These are phyloP conservation scores for Helleia helle DNA, from an alignment of 2,888 invertebrate species.

Conservation along the genomic window DNA sequence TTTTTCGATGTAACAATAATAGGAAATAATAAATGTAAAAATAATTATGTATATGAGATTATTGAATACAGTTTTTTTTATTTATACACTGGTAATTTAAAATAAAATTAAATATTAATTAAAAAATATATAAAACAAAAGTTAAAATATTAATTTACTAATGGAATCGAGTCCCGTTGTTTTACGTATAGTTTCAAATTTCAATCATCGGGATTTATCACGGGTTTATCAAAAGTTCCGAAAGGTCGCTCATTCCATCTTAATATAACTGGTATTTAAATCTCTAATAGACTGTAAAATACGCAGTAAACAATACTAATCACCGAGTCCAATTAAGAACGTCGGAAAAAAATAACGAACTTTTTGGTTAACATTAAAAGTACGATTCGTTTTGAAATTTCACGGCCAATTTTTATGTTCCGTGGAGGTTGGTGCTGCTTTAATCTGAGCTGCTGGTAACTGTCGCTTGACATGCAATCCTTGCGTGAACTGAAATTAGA, in stretches of 20 bases:
- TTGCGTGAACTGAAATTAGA: slow-evolving; percentile 30
- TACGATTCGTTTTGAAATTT: slow-evolving; percentile 37
- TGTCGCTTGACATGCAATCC: slow-evolving; percentile 47
- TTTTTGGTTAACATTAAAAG: slow-evolving; percentile 27
- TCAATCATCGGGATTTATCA: no score
- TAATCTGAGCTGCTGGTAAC: slow-evolving; percentile 60
- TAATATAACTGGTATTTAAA: slow-evolving; percentile 4
- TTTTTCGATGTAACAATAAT: no score
- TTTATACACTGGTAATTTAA: no score
- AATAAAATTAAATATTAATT: no score
- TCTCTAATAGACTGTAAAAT: slow-evolving; percentile 12
- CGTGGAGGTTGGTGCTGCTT: slow-evolving; percentile 63
- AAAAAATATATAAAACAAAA: background rate
- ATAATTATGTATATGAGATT: no score
- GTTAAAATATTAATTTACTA: background rate
- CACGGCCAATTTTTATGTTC: slow-evolving; percentile 69
- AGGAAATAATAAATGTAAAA: no score
- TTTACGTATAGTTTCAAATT: no score
- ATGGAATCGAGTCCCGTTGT: background rate
- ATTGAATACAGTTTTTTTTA: no score
- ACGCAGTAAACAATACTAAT: slow-evolving; percentile 22
- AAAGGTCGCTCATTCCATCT: background rate
- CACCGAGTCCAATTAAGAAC: slow-evolving; percentile 23
- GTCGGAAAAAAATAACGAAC: slow-evolving; percentile 37
- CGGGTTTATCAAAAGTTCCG: background rate